Evolutionary conservation across 2,888 invertebrate species (phyloP), one percentile per base, ranked within the genome.

Genomic region (Nymphalis urticae): DNA sequence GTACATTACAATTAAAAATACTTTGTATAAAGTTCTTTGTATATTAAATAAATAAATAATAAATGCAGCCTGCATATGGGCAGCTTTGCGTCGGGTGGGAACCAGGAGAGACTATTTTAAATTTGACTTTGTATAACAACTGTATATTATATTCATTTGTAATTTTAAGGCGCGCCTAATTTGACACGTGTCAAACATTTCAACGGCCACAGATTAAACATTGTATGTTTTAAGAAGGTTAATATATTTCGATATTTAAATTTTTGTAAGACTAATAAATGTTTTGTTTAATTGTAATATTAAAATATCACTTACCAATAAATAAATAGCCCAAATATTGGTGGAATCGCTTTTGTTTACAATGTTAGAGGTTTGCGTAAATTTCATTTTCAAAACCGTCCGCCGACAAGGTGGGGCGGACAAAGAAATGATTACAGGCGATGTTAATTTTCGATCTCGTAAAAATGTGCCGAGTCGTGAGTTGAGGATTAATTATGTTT

Each of bases 101-200:
- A n/a, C n/a, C n/a, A n/a, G n/a, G n/a, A n/a, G n/a, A n/a, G n/a
- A n/a, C n/a, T n/a, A n/a, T n/a, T n/a, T n/a, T n/a, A n/a, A n/a
- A n/a, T n/a, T n/a, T n/a, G n/a, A n/a, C n/a, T n/a, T n/a, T n/a
- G n/a, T n/a, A n/a, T n/a, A n/a, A n/a, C n/a, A n/a, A n/a, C n/a
- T n/a, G n/a, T n/a, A n/a, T n/a, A n/a, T n/a, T n/a, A n/a, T n/a
- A n/a, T n/a, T n/a, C n/a, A n/a, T n/a, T n/a, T n/a, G n/a, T 36
- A 65, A 48, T 65, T 36, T 50, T n/a, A 87, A 87, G 84, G 81
- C 81, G 79, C 81, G 79, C 76, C 80, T 78, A 78, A 76, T 77
- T 77, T 85, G 89, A 90, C 90, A 86, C 75, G 82, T 89, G 88
- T 90, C 89, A 85, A 77, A 81, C 80, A 78, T 85, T 85, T 86